These are phyloP conservation scores for Epirrhoe alternata DNA, from an alignment of 2,888 invertebrate genomes.

Conservation along the genomic window DNA sequence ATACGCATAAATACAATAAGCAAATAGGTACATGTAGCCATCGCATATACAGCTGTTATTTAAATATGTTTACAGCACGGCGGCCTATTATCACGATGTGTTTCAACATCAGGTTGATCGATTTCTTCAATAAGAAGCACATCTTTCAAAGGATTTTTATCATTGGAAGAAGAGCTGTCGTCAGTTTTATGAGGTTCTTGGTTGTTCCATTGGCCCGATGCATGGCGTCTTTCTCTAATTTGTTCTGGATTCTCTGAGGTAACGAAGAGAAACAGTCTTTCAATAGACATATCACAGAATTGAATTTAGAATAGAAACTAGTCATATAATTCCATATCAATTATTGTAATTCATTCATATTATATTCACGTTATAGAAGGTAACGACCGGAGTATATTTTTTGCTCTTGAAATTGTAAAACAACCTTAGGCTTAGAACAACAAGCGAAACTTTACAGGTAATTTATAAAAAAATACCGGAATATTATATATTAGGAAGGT, in stretches of 20 bases:
- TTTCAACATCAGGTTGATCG: no score
- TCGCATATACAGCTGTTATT: background rate
- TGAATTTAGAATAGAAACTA: conserved; percentile 17
- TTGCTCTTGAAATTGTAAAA: conserved; percentile 1
- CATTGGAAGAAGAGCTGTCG: background rate
- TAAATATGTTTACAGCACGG: background rate
- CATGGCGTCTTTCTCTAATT: conserved; percentile 28
- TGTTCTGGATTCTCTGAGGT: conserved; percentile 8
- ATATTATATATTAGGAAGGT: no score
- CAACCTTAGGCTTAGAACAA: background rate
- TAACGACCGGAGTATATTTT: conserved; percentile 4
- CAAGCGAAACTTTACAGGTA: background rate
- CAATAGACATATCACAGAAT: conserved; percentile 3
- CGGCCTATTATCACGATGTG: no score
- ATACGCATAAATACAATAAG: background rate
- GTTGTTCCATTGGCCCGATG: conserved; percentile 22
- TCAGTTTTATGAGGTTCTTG: background rate
- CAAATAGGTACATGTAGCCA: background rate
- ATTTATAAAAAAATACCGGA: background rate
- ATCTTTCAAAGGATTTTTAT: no score
- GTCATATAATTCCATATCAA: background rate
- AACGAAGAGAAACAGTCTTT: conserved; percentile 42
- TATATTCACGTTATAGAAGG: background rate
- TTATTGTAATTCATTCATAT: background rate
- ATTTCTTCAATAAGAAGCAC: no score